Conservation (phyloP, 2,888 invertebrate genomes). For the Drosophila emarginata region DNA sequence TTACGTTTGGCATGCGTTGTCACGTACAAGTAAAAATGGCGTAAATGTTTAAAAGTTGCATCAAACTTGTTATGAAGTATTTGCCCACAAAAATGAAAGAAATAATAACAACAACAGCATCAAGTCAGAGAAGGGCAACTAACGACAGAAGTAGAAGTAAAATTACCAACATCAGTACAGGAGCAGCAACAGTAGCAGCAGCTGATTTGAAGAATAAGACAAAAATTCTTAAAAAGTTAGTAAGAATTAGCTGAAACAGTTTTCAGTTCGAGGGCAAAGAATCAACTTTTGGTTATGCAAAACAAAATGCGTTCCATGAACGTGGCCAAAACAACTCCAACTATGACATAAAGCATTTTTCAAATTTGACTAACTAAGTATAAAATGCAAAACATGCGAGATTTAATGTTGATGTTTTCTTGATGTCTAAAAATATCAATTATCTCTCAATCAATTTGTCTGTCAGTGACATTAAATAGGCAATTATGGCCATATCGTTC, state of each 20-base stretch:
- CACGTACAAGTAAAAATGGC: slow-evolving; percentile 70
- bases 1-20: slow-evolving; percentile 68
- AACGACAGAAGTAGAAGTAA: no score
- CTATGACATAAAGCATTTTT: not conserved
- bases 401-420: no score
- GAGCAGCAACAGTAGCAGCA: not conserved
- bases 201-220: not conserved
- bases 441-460: no score
- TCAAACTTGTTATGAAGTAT: slow-evolving; percentile 73
- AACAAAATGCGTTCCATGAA: not conserved
- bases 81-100: slow-evolving; percentile 39
- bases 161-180: no score
- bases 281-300: slow-evolving; percentile 30
- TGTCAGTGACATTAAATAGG: no score
- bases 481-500: no score
- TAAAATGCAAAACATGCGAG: not conserved
- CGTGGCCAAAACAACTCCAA: not conserved
- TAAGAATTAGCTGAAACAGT: slow-evolving; percentile 63
- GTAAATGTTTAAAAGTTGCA: slow-evolving; percentile 76
- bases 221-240: slow-evolving; percentile 48
- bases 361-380: not conserved
- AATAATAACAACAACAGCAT: slow-evolving; percentile 14
- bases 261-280: slow-evolving; percentile 31
- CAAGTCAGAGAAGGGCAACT: not conserved
- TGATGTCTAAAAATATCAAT: no score